A percentile compares a stretch with the other conserved stretches of the same genome.
Conservation (phyloP, 1,140 invertebrate genomes). For the Reticulitermes speratus region DNA sequence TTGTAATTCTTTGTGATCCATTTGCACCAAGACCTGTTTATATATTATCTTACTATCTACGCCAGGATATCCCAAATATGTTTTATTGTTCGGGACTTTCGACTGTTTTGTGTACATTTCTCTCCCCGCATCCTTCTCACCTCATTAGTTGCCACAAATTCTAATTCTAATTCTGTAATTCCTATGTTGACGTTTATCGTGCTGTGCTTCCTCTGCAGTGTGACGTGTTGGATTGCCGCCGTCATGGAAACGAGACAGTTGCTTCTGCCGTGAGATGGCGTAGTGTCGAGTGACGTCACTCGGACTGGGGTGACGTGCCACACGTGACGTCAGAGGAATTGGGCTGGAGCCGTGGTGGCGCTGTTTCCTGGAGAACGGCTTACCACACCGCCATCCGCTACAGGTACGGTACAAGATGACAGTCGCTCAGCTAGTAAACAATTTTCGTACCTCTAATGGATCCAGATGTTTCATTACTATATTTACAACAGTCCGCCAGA, state of each 20-base stretch:
- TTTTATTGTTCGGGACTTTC: no score
- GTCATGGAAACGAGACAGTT: slow-evolving; percentile 8
- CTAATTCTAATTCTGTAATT: no score
- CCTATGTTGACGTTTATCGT: background rate
- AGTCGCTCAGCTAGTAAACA: background rate
- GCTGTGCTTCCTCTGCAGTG: background rate
- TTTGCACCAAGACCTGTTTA: no score
- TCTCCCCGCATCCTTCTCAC: no score
- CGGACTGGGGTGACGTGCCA: slow-evolving; percentile 30
- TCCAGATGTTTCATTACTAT: no score
- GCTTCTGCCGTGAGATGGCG: slow-evolving; percentile 31
- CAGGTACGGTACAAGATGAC: background rate
- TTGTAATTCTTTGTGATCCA: no score
- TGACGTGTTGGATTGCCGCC: background rate
- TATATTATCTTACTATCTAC: no score
- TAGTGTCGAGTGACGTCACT: slow-evolving; percentile 32
- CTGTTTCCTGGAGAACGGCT: slow-evolving; percentile 33
- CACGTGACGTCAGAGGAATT: slow-evolving; percentile 33
- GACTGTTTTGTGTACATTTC: no score
- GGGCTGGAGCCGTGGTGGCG: slow-evolving; percentile 34
- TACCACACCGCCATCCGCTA: slow-evolving; percentile 33
- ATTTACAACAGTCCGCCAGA: no score
- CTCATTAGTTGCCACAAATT: no score
- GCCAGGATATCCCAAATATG: no score
- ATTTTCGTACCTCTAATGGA: no score